These are phyloP conservation scores for Venustoraphidia nigricollis DNA, from an alignment of 2,888 invertebrate species.

Conservation along the genomic window DNA sequence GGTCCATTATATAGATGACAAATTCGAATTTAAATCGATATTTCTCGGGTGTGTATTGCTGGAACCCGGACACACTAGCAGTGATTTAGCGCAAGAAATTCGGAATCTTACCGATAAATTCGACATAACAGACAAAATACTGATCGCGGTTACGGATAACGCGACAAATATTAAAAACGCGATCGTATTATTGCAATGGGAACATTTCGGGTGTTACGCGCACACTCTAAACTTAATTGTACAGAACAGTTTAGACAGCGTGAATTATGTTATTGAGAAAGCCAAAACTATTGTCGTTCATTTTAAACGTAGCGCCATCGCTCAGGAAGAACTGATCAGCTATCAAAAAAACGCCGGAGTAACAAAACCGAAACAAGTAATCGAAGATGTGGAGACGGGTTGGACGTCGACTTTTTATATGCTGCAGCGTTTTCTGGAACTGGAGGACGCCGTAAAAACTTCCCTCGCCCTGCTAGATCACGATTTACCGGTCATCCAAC, in stretches of 20 bases:
- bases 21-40: slow-evolving; percentile 15
- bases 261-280: slow-evolving; percentile 5
- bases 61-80: slow-evolving; percentile 14
- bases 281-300: slow-evolving; percentile 12
- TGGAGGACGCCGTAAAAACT: slow-evolving; percentile 5
- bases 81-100: slow-evolving; percentile 14
- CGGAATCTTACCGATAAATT: slow-evolving; percentile 14
- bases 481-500: neutral
- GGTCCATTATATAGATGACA: slow-evolving; percentile 14
- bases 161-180: slow-evolving; percentile 9
- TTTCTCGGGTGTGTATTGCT: slow-evolving; percentile 13
- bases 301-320: slow-evolving; percentile 14
- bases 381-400: slow-evolving; percentile 7
- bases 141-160: slow-evolving; percentile 14
- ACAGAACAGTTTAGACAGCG: no score
- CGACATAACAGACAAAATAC: slow-evolving; percentile 15
- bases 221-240: slow-evolving; percentile 11
- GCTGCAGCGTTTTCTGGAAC: slow-evolving; percentile 7
- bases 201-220: slow-evolving; percentile 13
- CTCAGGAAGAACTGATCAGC: slow-evolving; percentile 19
- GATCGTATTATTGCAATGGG: slow-evolving; percentile 8
- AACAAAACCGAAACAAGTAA: slow-evolving; percentile 5
- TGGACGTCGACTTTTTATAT: slow-evolving; percentile 11
- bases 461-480: slow-evolving; percentile 5
- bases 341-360: slow-evolving; percentile 6